A percentile compares a stretch with the other conserved stretches of the same genome.
Conservation (phyloP, 2,797 vertebrate species). For the Crocidura indochinensis region DNA sequence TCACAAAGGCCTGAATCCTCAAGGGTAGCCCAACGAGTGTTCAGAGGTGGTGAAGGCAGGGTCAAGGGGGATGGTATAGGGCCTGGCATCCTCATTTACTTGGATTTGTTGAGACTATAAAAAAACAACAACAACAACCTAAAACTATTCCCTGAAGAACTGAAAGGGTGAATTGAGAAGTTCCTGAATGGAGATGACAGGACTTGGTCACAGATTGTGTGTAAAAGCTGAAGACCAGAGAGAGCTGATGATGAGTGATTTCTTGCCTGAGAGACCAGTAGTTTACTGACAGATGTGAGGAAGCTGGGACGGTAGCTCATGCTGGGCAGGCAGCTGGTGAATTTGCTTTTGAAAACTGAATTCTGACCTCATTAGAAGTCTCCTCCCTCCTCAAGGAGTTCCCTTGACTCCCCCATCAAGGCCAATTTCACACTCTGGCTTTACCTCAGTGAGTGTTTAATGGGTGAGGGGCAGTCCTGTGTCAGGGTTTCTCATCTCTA, state of each 20-base stretch:
- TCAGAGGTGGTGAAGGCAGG: neutral
- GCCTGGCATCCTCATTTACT: no score
- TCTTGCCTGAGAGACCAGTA: slow-evolving; percentile 45
- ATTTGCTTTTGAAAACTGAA: slow-evolving; percentile 51
- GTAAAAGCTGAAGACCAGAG: slow-evolving; percentile 10
- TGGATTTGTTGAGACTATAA: neutral
- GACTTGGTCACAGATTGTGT: slow-evolving; percentile 33
- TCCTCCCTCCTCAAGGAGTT: neutral
- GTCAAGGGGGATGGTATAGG: neutral
- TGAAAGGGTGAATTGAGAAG: neutral
- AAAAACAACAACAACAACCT: no score
- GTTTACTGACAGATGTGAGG: slow-evolving; percentile 75
- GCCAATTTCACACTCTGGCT: neutral
- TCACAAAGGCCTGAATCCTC: neutral
- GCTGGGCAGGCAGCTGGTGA: slow-evolving; percentile 68
- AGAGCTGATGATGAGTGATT: slow-evolving; percentile 60
- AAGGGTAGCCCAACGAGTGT: neutral
- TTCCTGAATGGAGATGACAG: slow-evolving; percentile 62
- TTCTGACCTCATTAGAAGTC: slow-evolving; percentile 28
- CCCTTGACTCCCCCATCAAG: neutral
- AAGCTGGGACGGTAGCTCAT: slow-evolving; percentile 49
- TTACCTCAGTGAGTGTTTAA: neutral
- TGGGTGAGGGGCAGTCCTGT: neutral
- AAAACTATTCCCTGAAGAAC: neutral
- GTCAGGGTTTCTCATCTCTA: neutral